phyloP scores from a whole-genome alignment of 2,888 invertebrate species.

The Andrena praecox region DNA sequence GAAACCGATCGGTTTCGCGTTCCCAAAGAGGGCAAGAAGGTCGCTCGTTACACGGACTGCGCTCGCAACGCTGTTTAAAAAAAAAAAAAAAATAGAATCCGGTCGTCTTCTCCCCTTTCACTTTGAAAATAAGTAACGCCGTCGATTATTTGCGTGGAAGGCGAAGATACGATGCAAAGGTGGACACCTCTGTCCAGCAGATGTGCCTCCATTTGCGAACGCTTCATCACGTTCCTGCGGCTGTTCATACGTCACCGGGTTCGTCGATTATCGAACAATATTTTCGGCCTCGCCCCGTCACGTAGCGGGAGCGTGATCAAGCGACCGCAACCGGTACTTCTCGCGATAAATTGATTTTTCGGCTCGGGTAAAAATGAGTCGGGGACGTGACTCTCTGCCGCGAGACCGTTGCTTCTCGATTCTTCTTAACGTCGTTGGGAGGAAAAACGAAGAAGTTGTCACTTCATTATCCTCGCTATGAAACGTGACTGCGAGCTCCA shows the following conservation, averaged over 20 bases:
- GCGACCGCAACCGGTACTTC: constrained; percentile 31
- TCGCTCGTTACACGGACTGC: not conserved
- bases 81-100: no score
- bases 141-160: not conserved
- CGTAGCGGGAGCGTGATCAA: constrained; percentile 48
- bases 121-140: not conserved
- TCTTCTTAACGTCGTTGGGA: not conserved
- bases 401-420: constrained; percentile 6
- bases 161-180: not conserved
- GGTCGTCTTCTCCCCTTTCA: not conserved
- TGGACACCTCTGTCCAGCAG: not conserved
- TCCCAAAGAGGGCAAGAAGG: not conserved
- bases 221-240: constrained; percentile 48
- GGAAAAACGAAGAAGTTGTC: not conserved
- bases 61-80: not conserved
- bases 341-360: constrained; percentile 41
- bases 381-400: constrained; percentile 5
- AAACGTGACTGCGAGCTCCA: constrained; percentile 6
- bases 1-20: constrained; percentile 6
- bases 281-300: constrained; percentile 35
- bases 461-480: not conserved
- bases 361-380: constrained; percentile 25
- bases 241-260: not conserved
- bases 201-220: not conserved
- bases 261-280: constrained; percentile 45